Conservation (phyloP, 2,797 vertebrate genomes). For the Craterocephalus amniculus region DNA sequence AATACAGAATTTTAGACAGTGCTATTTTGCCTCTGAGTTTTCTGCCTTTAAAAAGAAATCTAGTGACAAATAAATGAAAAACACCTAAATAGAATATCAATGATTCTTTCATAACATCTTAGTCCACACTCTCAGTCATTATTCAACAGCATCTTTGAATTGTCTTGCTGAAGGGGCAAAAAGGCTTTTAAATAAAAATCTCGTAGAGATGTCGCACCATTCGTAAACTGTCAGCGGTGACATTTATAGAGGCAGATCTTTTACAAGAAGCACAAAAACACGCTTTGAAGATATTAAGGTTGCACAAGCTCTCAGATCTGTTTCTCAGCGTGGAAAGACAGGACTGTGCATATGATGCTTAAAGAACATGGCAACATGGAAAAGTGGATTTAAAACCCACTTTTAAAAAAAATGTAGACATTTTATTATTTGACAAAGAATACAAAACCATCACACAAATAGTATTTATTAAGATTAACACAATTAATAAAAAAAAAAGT, state of each 20-base stretch:
- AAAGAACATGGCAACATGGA: slow-evolving; percentile 3
- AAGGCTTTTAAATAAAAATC: slow-evolving; percentile 39
- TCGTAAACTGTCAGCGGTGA: slow-evolving; percentile 40
- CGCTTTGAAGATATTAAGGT: slow-evolving; percentile 31
- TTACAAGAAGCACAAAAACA: slow-evolving; percentile 24
- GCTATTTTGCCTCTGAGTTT: slow-evolving; percentile 6
- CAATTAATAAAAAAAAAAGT: too few species aligned
- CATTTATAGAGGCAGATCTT: slow-evolving; percentile 38
- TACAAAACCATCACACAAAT: neutral
- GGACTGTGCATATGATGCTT: neutral
- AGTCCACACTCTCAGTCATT: slow-evolving; percentile 27
- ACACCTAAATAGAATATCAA: slow-evolving; percentile 19
- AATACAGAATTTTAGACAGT: neutral
- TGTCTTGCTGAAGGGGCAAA: slow-evolving; percentile 25
- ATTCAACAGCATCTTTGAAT: slow-evolving; percentile 31
- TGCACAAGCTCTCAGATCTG: slow-evolving; percentile 13
- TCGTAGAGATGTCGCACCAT: slow-evolving; percentile 32
- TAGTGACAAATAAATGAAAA: slow-evolving; percentile 20
- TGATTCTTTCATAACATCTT: slow-evolving; percentile 17
- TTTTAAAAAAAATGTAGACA: neutral
- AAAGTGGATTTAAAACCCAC: too few species aligned
- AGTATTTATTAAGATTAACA: neutral
- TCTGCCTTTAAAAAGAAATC: neutral
- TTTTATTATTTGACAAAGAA: neutral
- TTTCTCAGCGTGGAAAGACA: slow-evolving; percentile 18